phyloP scores from a whole-genome alignment of 37 sponge, comb jelly and placozoan genomes.

The Agelas oroides region DNA sequence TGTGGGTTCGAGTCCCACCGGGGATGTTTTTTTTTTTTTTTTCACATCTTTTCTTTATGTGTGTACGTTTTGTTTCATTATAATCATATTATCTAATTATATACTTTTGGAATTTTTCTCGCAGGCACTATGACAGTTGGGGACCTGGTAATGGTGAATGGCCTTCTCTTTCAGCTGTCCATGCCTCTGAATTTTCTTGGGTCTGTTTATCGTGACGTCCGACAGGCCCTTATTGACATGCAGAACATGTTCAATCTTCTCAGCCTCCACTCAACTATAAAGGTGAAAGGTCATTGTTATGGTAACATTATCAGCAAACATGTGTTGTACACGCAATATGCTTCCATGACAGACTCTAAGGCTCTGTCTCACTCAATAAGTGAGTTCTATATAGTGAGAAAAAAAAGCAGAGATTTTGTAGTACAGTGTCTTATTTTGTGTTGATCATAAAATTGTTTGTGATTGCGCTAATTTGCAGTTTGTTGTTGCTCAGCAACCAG shows the following conservation, averaged over 20 bases:
- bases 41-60: constrained; percentile 40
- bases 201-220: constrained; percentile 91
- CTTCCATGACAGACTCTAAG: not conserved
- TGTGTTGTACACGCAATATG: constrained; percentile 9
- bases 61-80: not conserved
- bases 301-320: not conserved
- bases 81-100: too few relatives aligned
- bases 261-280: constrained; percentile 66
- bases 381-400: too few relatives aligned
- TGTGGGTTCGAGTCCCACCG: constrained; percentile 97
- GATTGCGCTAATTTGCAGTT: too few relatives aligned
- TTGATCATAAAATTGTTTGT: too few relatives aligned
- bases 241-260: constrained; percentile 93
- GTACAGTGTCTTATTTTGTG: too few relatives aligned
- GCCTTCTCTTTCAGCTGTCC: constrained; percentile 95
- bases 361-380: not conserved
- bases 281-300: too few relatives aligned
- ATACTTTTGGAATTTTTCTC: not conserved
- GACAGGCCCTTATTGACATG: constrained; percentile 95
- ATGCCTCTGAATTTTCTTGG: constrained; percentile 97
- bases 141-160: constrained; percentile 98
- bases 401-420: too few relatives aligned
- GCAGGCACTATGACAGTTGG: constrained; percentile 94
- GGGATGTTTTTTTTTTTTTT: constrained; percentile 81
- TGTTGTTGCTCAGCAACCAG: too few relatives aligned